Evolutionary conservation across 2,888 invertebrate genomes (phyloP), one percentile per base, ranked within the genome.

Genomic region (Amphipyra tragopoginis): DNA sequence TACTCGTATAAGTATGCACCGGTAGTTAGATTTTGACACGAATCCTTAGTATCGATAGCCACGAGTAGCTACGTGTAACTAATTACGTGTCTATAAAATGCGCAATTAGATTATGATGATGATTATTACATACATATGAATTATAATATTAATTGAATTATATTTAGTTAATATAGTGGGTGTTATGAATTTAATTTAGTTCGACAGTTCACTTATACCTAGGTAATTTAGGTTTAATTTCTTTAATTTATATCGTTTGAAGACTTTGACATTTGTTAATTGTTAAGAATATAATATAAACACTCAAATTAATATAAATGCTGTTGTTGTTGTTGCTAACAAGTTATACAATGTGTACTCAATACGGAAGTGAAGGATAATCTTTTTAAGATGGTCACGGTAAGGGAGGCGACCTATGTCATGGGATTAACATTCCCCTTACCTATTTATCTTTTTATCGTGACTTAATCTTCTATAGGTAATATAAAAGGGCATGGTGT

Each of bases 311-410:
- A 89, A 90, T 89, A 92, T 91, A 90, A 93, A 92, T 71, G 94
- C 94, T 93, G 94, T 94, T 94, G 93, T 93, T 94, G 94, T 94
- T 94, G 93, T 93, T 94, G 93, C 94, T 94, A 90, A 85, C 90
- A 86, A 93, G 90, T 93, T 94, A 92, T 92, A 92, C 88, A 91
- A 88, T 90, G 87, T 92, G 86, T 92, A 92, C 83, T 89, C 90
- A 81, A 77, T 86, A 87, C 82, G 86, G 81, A 87, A 86, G 80
- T 79, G 86, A 85, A 81, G 83, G 83, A 83, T 86, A 85, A 83
- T 83, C 79, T 77, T 81, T 79, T 69, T 71, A 75, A 81, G 83
- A 78, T 51, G 68, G 68, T 69, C 58, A 60, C 72, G 72, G 55
- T 69, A 67, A 72, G 45, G 63, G 72, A 74, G 51, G 66, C 64